These are phyloP conservation scores for Meloe dianella DNA, from an alignment of 2,888 invertebrate genomes.

Conservation along the genomic window DNA sequence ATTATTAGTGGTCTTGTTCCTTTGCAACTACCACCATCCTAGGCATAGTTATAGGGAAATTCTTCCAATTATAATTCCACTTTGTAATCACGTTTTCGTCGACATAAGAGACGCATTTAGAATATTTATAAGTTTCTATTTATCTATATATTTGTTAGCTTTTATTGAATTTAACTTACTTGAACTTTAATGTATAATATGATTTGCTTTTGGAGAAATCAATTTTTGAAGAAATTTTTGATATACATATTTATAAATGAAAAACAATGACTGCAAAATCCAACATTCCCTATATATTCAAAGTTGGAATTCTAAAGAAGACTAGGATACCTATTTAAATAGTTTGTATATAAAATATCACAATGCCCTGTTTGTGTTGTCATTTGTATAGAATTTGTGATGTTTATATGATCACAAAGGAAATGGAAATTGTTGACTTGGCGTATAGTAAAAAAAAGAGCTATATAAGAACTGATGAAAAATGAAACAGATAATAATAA, in stretches of 20 bases:
- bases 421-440: background rate
- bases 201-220: background rate
- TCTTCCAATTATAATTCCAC: background rate
- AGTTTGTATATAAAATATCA: background rate
- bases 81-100: constrained; percentile 7
- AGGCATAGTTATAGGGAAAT: background rate
- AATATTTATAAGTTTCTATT: constrained; percentile 27
- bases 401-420: too few species aligned
- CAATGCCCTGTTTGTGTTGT: background rate
- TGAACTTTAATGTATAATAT: constrained; percentile 25
- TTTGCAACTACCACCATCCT: background rate
- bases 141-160: constrained; percentile 16
- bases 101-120: constrained; percentile 21
- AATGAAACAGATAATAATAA: background rate
- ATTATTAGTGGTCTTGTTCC: background rate
- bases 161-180: constrained; percentile 28
- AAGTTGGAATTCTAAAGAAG: background rate
- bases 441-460: background rate
- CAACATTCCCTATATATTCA: too few species aligned
- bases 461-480: background rate
- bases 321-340: background rate
- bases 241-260: too few species aligned
- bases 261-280: too few species aligned
- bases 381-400: background rate
- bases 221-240: too few species aligned